phyloP scores from a whole-genome alignment of 2,797 vertebrate species.

The Poliocrania exsul region DNA sequence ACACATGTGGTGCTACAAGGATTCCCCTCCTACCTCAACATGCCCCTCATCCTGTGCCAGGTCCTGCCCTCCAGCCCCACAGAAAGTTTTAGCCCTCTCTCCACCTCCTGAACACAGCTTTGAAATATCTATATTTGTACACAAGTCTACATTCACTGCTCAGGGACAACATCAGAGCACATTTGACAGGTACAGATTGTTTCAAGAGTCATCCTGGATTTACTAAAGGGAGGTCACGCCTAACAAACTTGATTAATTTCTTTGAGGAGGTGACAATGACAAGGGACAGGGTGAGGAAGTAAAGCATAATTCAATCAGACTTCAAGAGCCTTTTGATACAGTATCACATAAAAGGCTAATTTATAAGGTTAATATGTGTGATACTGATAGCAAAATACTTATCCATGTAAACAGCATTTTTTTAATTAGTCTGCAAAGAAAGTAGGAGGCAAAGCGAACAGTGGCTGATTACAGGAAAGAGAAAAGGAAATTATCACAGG shows the following conservation, averaged over 20 bases:
- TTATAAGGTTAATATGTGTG: conserved; percentile 54
- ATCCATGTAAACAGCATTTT: conserved; percentile 40
- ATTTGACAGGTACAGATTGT: neutral
- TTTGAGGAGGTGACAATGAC: conserved; percentile 57
- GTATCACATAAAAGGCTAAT: conserved; percentile 64
- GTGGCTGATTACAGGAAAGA: neutral
- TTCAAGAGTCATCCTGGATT: conserved; percentile 28
- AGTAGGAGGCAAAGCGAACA: neutral
- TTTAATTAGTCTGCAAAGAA: conserved; percentile 31
- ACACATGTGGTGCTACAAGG: accelerated
- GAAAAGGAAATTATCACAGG: neutral
- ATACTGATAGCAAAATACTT: conserved; percentile 36
- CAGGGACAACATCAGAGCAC: neutral
- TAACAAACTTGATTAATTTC: conserved; percentile 66
- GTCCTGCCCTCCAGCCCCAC: neutral
- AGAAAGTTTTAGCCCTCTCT: neutral
- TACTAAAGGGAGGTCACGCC: conserved; percentile 45
- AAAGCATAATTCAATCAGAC: conserved; percentile 58
- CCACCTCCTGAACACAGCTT: neutral
- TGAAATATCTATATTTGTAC: neutral
- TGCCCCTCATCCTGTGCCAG: neutral
- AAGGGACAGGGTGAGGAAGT: conserved; percentile 33
- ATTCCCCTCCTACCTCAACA: neutral
- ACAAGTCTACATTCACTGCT: neutral
- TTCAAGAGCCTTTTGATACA: conserved; percentile 66